Conservation (phyloP, 1,140 invertebrate genomes). For the Zaprionus nigranus region DNA sequence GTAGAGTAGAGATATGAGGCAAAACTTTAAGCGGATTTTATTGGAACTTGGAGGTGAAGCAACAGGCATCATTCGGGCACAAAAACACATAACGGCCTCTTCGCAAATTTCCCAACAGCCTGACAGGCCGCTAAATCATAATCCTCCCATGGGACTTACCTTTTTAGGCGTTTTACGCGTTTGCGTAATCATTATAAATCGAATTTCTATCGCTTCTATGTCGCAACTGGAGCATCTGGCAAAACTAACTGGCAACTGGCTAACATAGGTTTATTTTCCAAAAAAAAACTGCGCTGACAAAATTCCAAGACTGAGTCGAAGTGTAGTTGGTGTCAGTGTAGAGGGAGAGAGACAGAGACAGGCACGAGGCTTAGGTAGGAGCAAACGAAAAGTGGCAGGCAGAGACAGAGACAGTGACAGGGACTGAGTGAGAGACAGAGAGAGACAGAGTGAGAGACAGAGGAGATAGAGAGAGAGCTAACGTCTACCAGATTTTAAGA, state of each 20-base stretch:
- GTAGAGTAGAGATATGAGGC: slow-evolving; percentile 26
- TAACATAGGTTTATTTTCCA: neutral
- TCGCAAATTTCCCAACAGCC: slow-evolving; percentile 46
- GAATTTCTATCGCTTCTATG: slow-evolving; percentile 70
- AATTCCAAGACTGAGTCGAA: slow-evolving; percentile 73
- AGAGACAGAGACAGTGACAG: slow-evolving; percentile 5
- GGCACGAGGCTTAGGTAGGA: no score
- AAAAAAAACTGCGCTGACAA: slow-evolving; percentile 58
- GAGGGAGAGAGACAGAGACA: slow-evolving; percentile 16
- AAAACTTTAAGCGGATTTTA: slow-evolving; percentile 54
- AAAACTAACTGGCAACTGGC: slow-evolving; percentile 49
- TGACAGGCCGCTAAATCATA: slow-evolving; percentile 47
- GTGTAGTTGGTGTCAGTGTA: slow-evolving; percentile 67
- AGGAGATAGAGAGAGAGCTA: slow-evolving; percentile 29
- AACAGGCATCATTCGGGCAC: slow-evolving; percentile 37
- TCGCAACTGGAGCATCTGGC: slow-evolving; percentile 58
- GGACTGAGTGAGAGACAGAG: slow-evolving; percentile 5
- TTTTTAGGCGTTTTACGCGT: slow-evolving; percentile 42
- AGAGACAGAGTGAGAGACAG: slow-evolving; percentile 20
- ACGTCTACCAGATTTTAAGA: neutral
- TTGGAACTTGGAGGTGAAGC: slow-evolving; percentile 41
- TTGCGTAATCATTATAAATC: slow-evolving; percentile 60
- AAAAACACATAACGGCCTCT: slow-evolving; percentile 11
- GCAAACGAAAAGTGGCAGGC: no score
- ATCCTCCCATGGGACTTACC: slow-evolving; percentile 68